Evolutionary conservation across 1,140 invertebrate species (phyloP), one percentile per base, ranked within the genome.

Genomic region (Vanessa tameamea): DNA sequence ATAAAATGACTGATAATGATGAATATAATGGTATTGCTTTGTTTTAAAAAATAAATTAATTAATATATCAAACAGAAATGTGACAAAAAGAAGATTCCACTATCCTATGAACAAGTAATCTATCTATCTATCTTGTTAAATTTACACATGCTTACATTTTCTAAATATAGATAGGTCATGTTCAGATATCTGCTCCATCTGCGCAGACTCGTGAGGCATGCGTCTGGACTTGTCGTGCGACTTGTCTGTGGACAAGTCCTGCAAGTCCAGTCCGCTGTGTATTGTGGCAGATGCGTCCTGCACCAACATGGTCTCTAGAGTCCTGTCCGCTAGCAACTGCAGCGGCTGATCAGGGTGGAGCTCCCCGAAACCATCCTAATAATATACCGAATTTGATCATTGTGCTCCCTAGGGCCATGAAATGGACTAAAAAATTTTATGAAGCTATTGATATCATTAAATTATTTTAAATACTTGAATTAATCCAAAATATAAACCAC

Each of bases 291-390:
- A 64, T 0, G 53, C 69, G 1, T 77, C 78, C 0, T 47, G 72
- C 0, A 59, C 72, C 65, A 87, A 47, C 87, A 88, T 87, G 72
- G 79, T 66, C 47, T 89, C 88, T 3, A 87, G 8, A 0, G 82
- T 85, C 13, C 79, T 76, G 15, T 87, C 81, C 0, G 64, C 66
- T 6, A 85, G 53, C n/a, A 84, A 12, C 16, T 83, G 76, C 5
- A 87, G 15, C 0, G 76, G 66, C 48, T 77, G 80, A 0, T 87
- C 82, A 3, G 71, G 78, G 8, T 86, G 76, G 43, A 86, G 75
- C 69, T 91, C 89, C 2, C 88, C 89, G 63, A 91, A 91, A 3
- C 85, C 86, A 47, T 91, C 89, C 89, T 91, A 64, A 23, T 2
- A 9, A 43, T 43, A 43, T 43, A 9, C 37, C 37, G 37, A 43